Base-by-base conservation (phyloP, 2,888 invertebrate genomes). In the Platycheirus albimanus region DNA sequence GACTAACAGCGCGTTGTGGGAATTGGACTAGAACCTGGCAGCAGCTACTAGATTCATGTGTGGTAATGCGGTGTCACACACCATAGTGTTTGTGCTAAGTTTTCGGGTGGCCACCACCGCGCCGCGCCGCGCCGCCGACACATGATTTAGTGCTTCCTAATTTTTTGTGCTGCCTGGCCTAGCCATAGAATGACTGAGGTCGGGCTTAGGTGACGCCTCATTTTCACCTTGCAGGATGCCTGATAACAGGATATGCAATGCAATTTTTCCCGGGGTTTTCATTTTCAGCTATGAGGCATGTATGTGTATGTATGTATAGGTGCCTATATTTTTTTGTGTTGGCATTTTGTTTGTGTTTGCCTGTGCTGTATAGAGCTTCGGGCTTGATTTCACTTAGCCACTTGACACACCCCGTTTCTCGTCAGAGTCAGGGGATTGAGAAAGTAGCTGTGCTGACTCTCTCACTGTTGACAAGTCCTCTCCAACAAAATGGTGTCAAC, bases 31-130 rank as follows among this genome's bases (percentile, higher is more conserved):
- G 83, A 78, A 74, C 83, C 78, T 83, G 83, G 83, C 83, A 78
- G 72, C 83, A 78, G 49, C 78, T 78, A 83, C 78, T 83, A 83
- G 64, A 83, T 74, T 83, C 78, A 83, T 83, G 83, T 83, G 83
- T 54, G 83, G 83, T 83, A 83, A 83, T 83, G 83, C 72, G 83
- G 83, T 83, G 78, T 83, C 83, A 83, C 78, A 83, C 78, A 83
- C 83, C 83, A 83, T 78, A 83, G 78, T 83, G 83, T 78, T 78
- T 78, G 83, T 45, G 78, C 83, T 78, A 83, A 83, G 83, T 83
- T 83, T 78, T 78, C 66, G 72, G 69, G 78, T 74, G 63, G 67
- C 43, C 83, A 61, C 61, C 43, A 72, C 72, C n/a, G 30, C 61
- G 78, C 83, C 78, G 64, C 43, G 78, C 72, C 43, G 78, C 72